These are phyloP conservation scores for Pseudomugil gertrudae DNA, from an alignment of 2,797 vertebrate species.

Conservation along the genomic window DNA sequence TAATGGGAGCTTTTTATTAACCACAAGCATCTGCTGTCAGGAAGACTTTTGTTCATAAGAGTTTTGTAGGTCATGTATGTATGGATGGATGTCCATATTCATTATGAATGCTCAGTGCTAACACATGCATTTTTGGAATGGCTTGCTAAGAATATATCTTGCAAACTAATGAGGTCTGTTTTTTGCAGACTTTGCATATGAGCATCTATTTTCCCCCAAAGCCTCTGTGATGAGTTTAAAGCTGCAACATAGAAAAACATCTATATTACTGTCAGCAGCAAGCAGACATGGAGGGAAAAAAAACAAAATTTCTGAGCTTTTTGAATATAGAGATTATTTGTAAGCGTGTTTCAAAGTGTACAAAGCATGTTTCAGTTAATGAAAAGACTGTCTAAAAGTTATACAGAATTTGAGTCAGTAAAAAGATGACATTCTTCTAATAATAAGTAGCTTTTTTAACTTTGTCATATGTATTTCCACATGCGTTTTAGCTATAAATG, in stretches of 20 bases:
- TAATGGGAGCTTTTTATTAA: neutral
- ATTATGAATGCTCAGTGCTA: conserved; percentile 43
- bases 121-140: conserved; percentile 39
- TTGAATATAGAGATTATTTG: conserved; percentile 3
- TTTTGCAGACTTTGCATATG: conserved; percentile 61
- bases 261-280: conserved; percentile 18
- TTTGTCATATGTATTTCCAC: conserved; percentile 34
- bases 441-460: conserved; percentile 43
- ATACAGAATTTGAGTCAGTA: conserved; percentile 37
- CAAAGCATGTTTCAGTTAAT: conserved; percentile 37
- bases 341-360: neutral
- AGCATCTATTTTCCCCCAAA: conserved; percentile 29
- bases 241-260: neutral
- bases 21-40: conserved; percentile 29
- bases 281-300: conserved; percentile 14
- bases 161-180: conserved; percentile 52
- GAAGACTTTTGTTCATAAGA: conserved; percentile 24
- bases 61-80: conserved; percentile 5
- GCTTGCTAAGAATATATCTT: conserved; percentile 50
- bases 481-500: conserved; percentile 16
- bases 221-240: conserved; percentile 24
- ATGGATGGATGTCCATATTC: conserved; percentile 27
- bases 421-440: conserved; percentile 31
- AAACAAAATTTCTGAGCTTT: neutral
- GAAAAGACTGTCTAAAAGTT: conserved; percentile 34